A percentile compares a stretch with the other conserved stretches of the same genome.
Conservation (phyloP, 2,888 invertebrate genomes). For the Phrixothrix hirtus region DNA sequence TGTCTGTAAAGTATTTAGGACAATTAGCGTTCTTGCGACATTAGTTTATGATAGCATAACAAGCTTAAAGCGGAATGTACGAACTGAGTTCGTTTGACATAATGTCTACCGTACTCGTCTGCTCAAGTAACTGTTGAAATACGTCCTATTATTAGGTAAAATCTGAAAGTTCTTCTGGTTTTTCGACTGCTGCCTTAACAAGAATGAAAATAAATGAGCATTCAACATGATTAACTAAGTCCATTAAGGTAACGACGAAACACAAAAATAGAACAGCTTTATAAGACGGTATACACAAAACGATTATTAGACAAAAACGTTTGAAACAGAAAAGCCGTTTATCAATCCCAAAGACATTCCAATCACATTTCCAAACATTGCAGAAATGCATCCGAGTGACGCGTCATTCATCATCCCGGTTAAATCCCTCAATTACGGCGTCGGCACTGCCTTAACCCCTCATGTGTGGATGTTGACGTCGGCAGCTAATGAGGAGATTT, state of each 20-base stretch:
- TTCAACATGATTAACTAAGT: constrained; percentile 11
- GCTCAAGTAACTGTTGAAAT: too few relatives aligned
- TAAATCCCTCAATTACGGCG: constrained; percentile 39
- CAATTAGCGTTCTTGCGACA: constrained; percentile 6
- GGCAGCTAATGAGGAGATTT: constrained; percentile 24
- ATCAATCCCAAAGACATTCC: constrained; percentile 40
- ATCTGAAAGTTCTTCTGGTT: constrained; percentile 9
- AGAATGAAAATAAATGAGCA: constrained; percentile 7
- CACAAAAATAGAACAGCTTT: constrained; percentile 13
- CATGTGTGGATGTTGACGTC: constrained; percentile 36
- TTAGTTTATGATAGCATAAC: too few relatives aligned
- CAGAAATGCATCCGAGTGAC: constrained; percentile 40
- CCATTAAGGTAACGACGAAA: constrained; percentile 9
- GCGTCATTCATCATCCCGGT: constrained; percentile 41
- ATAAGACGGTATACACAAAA: constrained; percentile 7
- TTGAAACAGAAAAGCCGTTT: constrained; percentile 32
- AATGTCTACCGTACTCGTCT: too few relatives aligned
- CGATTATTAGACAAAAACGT: constrained; percentile 21
- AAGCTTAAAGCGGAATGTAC: too few relatives aligned
- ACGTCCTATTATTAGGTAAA: not conserved
- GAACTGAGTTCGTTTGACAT: too few relatives aligned
- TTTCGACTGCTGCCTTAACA: constrained; percentile 1
- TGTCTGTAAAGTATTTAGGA: constrained; percentile 11
- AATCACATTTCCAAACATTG: constrained; percentile 42
- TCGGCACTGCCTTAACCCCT: constrained; percentile 35